Evolutionary conservation across 2,113 vertebrate species (phyloP).

Genomic region (Brachypteracias leptosomus): DNA sequence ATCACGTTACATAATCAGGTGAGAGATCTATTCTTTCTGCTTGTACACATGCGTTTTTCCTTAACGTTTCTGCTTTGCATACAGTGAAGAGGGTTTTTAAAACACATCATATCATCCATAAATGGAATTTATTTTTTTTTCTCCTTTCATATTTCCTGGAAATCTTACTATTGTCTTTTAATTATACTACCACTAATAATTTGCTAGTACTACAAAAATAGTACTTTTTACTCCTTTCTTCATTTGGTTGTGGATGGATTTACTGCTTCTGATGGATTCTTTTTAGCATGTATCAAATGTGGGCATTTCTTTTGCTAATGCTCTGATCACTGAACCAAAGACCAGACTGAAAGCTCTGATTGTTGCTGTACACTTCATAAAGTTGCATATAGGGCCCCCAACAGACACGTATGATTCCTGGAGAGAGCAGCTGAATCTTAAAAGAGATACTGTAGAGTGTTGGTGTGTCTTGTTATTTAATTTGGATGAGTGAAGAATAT

Average conservation of each 20-base stretch:
- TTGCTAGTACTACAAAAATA: fast-evolving
- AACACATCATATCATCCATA: background rate
- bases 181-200: background rate
- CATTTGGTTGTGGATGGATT: background rate
- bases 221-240: background rate
- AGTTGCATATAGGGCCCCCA: background rate
- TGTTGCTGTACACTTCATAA: background rate
- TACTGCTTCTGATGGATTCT: background rate
- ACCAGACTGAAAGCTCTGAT: background rate
- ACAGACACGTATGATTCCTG: background rate
- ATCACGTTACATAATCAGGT: background rate
- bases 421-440: background rate
- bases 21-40: background rate
- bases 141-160: fast-evolving
- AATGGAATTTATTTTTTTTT: background rate
- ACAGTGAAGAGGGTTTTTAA: background rate
- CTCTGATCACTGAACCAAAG: background rate
- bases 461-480: background rate
- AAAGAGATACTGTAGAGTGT: background rate
- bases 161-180: background rate
- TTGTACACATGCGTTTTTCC: background rate
- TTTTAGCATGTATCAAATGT: background rate
- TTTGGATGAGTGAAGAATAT: background rate
- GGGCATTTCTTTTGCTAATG: background rate
- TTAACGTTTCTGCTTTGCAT: background rate